Evolutionary conservation across 2,113 vertebrate genomes (phyloP), one percentile per base, ranked within the genome.

Genomic region (Charina bottae): DNA sequence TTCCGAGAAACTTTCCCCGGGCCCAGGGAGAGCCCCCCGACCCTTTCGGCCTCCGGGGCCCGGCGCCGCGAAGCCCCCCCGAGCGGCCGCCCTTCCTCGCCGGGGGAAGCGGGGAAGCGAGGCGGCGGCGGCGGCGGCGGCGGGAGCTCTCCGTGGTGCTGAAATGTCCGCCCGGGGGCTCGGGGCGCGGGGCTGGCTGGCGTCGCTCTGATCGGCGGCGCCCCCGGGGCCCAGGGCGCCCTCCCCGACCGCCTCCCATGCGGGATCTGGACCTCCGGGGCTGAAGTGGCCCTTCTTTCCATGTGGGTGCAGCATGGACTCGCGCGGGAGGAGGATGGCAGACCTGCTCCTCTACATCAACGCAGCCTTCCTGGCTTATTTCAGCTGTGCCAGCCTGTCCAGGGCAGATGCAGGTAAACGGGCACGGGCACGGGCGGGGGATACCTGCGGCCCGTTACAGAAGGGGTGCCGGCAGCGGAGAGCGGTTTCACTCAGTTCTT

Each of bases 351-450:
- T 96, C 91, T 95, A 93, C 92, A 94, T 96, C 96, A 92, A 95
- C 88, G 95, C 97, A 93, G 94, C 97, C 90, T 96, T 98, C 94
- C 96, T 97, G 93, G 94, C 97, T 64, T 97, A 95, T 95, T 96
- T 97, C 95, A 95, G 96, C 96, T 97, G 94, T 94, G 96, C 97
- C 96, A 96, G 96, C 93, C 94, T 97, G 95, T 94, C 96, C 78
- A 96, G 97, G 93, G 97, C 97, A 94, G 96, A 97, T 94, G 97
- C 97, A 96, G 97, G 97, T 97, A 96, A 97, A 95, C 87, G 90
- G 89, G 88, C 1, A 12, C 12, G 4, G 60, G 5, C 6, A 8
- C 8, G 7, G 8, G 2, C 46, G 85, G 78, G 89, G 58, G 62
- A 49, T 13, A 0, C 12, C 64, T 6, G 64, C 12, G 64, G n/a